Base-by-base conservation (phyloP, 2,113 vertebrate genomes). In the Cyanoliseus patagonus region DNA sequence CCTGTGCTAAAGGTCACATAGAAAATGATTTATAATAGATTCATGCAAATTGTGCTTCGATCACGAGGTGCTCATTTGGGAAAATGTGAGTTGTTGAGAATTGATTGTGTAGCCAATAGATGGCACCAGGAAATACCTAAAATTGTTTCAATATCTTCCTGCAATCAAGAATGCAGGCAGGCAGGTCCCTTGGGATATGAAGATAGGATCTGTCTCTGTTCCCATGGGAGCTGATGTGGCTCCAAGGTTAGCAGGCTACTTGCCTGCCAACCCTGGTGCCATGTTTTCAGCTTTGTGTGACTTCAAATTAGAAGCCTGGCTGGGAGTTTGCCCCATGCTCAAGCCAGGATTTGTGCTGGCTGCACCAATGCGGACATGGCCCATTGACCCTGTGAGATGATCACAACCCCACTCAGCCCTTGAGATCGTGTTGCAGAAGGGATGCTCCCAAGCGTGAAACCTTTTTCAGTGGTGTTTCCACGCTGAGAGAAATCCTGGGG, bases 311-410 rank as follows among this genome's bases (percentile, higher is more conserved):
- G 49, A n/a, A 70, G 33, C 37, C 41, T 17, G 41, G 41, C 19
- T 2, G 3, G 53, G 13, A 16, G 14, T 37, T 33, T 19, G 20
- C n/a, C 49, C 49, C 5, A 1, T 0, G 0, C n/a, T 62, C 3
- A 0, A n/a, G 37, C 51, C 55, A 27, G 51, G 67, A 49, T 47
- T 23, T 4, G 35, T 16, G 61, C 35, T 1, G 9, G 37, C 42
- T 81, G 67, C 10, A 2, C 25, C 2, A 2, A 15, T 20, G 1
- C 9, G 3, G 33, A 24, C 57, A 59, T 24, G 14, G 59, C 17
- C 37, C 27, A 22, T 37, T 1, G 4, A 9, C 59, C 67, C 82
- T 9, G 4, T 11, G 59, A 4, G 4, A 14, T 1, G 41, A 12
- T 63, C 20, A 0, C 5, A 8, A 35, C 53, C 37, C 20, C 1